Percentiles rank a stretch among this genome's conserved stretches.
These are phyloP conservation scores for Octomys mimax DNA, from an alignment of 2,797 vertebrate genomes.

Conservation along the genomic window DNA sequence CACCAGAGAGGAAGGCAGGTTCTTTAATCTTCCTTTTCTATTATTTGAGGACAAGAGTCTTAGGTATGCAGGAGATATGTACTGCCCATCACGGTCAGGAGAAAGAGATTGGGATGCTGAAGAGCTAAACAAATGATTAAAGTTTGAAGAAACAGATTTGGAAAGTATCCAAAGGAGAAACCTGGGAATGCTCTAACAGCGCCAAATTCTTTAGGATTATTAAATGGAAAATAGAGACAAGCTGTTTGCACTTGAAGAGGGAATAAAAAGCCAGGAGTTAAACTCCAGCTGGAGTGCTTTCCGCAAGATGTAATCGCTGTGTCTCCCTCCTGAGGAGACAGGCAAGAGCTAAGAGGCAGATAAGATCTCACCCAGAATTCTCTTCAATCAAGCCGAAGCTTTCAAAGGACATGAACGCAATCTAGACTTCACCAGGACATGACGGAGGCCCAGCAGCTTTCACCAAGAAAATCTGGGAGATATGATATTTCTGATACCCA, in stretches of 20 bases:
- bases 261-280: neutral
- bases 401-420: constrained; percentile 10
- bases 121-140: neutral
- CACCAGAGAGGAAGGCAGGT: neutral
- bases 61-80: neutral
- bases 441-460: neutral
- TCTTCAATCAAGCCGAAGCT: neutral
- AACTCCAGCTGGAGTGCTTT: neutral
- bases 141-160: constrained; percentile 24
- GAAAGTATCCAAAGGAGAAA: neutral
- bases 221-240: neutral
- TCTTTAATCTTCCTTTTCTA: neutral
- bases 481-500: neutral
- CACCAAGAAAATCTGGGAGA: neutral
- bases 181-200: neutral
- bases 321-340: constrained; percentile 12
- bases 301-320: neutral
- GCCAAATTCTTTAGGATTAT: neutral
- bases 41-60: neutral
- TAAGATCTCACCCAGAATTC: neutral
- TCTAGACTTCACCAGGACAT: neutral
- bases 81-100: neutral
- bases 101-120: neutral
- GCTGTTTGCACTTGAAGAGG: constrained; percentile 10
- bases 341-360: neutral